Evolutionary conservation across 1,140 invertebrate genomes (phyloP), one percentile per base, ranked within the genome.

Genomic region (Sesamia nonagrioides): DNA sequence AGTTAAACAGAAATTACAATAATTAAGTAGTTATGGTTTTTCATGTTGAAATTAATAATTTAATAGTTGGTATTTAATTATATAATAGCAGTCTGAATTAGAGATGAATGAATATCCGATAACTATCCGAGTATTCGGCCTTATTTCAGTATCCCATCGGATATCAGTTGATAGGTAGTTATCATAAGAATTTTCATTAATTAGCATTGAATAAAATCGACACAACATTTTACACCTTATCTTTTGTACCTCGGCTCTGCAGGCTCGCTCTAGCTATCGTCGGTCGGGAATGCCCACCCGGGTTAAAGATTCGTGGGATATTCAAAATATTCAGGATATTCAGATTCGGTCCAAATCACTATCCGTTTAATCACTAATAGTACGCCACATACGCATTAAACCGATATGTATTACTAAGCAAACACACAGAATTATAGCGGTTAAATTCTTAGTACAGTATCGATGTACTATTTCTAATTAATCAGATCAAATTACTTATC

Each of bases 401-500:
- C 8, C 11, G 9, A 11, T 4, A 50, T 50, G 2, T n/a, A 50
- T 50, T 50, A 50, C 45, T 15, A n/a, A 50, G 13, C 1, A 50
- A 13, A 50, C 45, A 50, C 13, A 1, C 27, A 27, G 1, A 27
- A 1, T 27, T 27, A 40, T 35, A 4, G 15, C 33, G 15, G 35
- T 2, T 35, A 37, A n/a, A 35, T 21, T 56, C 52, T 58, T 9
- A 27, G 11, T 33, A 58, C 54, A 37, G 37, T 11, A 61, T 9
- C 15, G 27, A 33, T 7, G 37, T 21, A 7, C 13, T 60, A 35
- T 35, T 35, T 15, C 33, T 61, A 61, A 61, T 61, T 61, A 60
- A 60, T 60, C 27, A n/a, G 27, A 60, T 42, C 61, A 66, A 66
- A 42, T 66, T 66, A 21, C 61, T 17, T 42, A 66, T 66, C 17